A percentile compares a stretch with the other conserved stretches of the same genome.
Evolutionary conservation across 2,797 vertebrate species (phyloP).

Genomic region (Astyanax mexicanus): DNA sequence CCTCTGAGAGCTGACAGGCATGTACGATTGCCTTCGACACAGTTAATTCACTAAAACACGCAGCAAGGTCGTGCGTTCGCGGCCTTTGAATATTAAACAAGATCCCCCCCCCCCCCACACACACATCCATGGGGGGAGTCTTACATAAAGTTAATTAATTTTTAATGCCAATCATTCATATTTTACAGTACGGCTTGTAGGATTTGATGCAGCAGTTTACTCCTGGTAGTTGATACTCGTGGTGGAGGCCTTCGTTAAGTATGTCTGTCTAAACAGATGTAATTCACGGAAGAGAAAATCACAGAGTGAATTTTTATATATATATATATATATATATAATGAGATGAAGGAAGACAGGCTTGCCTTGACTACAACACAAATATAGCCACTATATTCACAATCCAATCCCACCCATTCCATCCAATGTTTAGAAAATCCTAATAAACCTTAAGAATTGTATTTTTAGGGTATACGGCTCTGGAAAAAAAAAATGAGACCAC

Average conservation of each 20-base stretch:
- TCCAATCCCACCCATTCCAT: no score
- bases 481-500: no score
- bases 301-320: no score
- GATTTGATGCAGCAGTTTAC: constrained; percentile 41
- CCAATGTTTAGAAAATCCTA: no score
- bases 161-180: constrained; percentile 48
- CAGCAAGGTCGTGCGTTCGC: constrained; percentile 42
- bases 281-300: not conserved
- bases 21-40: constrained; percentile 23
- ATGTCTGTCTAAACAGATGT: constrained; percentile 13
- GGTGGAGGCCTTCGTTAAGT: constrained; percentile 14
- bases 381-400: no score
- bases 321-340: no score
- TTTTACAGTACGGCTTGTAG: constrained; percentile 44
- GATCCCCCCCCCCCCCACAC: constrained; percentile 9
- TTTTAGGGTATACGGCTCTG: no score
- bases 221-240: constrained; percentile 27
- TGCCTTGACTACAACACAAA: no score
- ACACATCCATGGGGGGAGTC: constrained; percentile 2
- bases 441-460: no score
- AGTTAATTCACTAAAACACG: constrained; percentile 41
- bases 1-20: not conserved
- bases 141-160: constrained; percentile 53
- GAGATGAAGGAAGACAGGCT: no score
- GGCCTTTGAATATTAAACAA: constrained; percentile 40